These are phyloP conservation scores for Sclerurus mexicanus DNA, from an alignment of 2,113 vertebrate species.

Conservation along the genomic window DNA sequence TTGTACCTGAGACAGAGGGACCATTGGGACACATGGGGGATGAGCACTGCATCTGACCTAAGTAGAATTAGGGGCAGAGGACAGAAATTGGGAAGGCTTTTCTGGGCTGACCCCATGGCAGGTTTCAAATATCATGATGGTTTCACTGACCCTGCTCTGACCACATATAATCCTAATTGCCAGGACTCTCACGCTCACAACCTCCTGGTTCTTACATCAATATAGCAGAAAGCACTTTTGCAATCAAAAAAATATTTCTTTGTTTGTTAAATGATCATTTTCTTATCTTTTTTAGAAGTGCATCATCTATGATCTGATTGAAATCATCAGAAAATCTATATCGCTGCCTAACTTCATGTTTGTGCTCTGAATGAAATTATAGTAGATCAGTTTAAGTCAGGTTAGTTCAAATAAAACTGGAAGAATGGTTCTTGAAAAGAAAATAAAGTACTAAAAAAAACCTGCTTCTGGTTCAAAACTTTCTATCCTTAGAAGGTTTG, in stretches of 20 bases:
- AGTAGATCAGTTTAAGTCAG: not conserved
- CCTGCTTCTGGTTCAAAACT: not conserved
- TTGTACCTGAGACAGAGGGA: not conserved
- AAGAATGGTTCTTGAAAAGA: not conserved
- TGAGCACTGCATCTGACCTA: not conserved
- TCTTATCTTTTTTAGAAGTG: not conserved
- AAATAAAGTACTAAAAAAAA: not conserved
- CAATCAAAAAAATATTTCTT: not conserved
- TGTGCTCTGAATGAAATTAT: not conserved
- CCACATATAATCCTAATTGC: not conserved
- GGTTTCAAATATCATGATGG: not conserved
- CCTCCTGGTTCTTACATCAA: not conserved
- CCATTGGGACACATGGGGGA: not conserved
- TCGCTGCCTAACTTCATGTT: not conserved
- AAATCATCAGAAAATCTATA: slow-evolving; percentile 8
- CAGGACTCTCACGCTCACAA: not conserved
- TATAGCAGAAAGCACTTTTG: not conserved
- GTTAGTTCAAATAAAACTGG: not conserved
- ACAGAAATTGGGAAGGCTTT: not conserved
- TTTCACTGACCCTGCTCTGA: not conserved
- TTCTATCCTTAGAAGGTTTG: not conserved
- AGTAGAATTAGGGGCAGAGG: not conserved
- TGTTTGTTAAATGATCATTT: not conserved
- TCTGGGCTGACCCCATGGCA: not conserved
- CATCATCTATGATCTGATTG: not conserved